Evolutionary conservation across 64 coral and sea anemone species (phyloP).

Genomic region (Porites australiensis): DNA sequence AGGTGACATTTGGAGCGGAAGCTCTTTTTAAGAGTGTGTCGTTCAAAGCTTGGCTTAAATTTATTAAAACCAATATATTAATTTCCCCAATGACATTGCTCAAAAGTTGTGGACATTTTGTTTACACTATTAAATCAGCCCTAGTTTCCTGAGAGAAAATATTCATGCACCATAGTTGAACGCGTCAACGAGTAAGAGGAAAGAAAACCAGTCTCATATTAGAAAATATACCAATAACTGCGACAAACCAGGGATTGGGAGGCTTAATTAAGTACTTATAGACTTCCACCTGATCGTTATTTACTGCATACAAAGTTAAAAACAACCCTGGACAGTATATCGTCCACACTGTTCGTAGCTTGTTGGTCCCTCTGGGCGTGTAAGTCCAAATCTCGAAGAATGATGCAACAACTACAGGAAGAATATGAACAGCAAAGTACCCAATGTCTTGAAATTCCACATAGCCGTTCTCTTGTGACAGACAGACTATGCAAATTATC

Average conservation of each 20-base stretch:
- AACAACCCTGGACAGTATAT: slow-evolving; percentile 22
- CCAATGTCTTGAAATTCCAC: background rate
- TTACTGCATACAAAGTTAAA: slow-evolving; percentile 12
- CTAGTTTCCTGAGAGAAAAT: no score
- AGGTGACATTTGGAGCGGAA: no score
- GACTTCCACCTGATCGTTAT: slow-evolving; percentile 4
- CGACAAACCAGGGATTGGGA: slow-evolving; percentile 4
- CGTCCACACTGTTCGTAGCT: background rate
- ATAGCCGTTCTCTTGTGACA: background rate
- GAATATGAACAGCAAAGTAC: slow-evolving; percentile 22
- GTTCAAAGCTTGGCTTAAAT: no score
- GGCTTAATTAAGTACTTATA: background rate
- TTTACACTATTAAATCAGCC: no score
- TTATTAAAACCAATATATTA: no score
- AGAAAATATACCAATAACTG: slow-evolving; percentile 4
- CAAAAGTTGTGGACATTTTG: no score
- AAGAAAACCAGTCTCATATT: slow-evolving; percentile 12
- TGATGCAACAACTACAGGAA: slow-evolving; percentile 7
- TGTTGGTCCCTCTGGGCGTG: background rate
- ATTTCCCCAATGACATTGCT: no score
- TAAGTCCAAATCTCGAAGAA: slow-evolving; percentile 8
- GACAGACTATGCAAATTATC: slow-evolving; percentile 16
- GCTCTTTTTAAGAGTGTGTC: no score
- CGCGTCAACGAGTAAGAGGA: background rate
- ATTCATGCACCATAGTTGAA: no score